A percentile compares a stretch with the other conserved stretches of the same genome.
Conservation (phyloP, 2,888 invertebrate genomes). For the Euclidia mi region DNA sequence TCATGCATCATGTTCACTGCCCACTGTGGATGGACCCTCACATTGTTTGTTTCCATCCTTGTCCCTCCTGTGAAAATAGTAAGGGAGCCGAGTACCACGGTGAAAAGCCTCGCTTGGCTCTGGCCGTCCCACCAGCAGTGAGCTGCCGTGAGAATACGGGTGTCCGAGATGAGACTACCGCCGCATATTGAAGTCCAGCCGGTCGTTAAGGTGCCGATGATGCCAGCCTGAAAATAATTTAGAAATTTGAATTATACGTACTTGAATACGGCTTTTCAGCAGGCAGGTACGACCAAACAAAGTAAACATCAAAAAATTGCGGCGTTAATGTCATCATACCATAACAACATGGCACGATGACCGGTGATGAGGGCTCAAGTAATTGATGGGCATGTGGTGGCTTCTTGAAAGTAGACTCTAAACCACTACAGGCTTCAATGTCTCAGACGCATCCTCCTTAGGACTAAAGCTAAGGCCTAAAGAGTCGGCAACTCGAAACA, state of each 20-base stretch:
- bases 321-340: no score
- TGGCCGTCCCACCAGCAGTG: conserved; percentile 85
- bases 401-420: no score
- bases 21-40: conserved; percentile 74
- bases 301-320: no score
- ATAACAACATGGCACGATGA: no score
- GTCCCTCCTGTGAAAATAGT: conserved; percentile 80
- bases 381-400: no score
- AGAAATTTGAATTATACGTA: background rate
- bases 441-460: no score
- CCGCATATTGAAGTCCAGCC: conserved; percentile 80
- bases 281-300: no score
- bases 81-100: conserved; percentile 77
- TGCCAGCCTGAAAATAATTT: conserved; percentile 70
- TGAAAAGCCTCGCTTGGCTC: conserved; percentile 71
- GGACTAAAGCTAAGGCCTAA: no score
- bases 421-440: no score
- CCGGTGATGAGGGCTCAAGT: no score
- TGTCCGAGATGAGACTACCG: conserved; percentile 75
- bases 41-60: conserved; percentile 66
- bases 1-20: conserved; percentile 69
- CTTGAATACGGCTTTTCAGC: no score
- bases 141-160: conserved; percentile 77
- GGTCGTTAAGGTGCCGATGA: conserved; percentile 68
- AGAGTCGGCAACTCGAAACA: no score